phyloP scores from a whole-genome alignment of 1,140 invertebrate species.

The Eufriesea mexicana region DNA sequence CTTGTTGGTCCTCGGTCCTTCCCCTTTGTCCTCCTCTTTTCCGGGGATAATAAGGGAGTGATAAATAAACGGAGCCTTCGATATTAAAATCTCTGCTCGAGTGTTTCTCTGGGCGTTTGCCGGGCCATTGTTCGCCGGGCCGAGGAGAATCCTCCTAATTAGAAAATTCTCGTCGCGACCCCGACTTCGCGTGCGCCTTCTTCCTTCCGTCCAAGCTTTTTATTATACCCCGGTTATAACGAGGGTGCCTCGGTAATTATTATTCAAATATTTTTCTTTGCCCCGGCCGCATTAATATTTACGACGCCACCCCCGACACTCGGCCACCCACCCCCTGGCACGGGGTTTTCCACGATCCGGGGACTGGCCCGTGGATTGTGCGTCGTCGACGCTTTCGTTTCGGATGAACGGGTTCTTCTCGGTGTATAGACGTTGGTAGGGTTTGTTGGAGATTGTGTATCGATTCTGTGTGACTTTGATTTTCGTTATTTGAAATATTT shows the following conservation, averaged over 20 bases:
- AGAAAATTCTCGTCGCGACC: slow-evolving; percentile 78
- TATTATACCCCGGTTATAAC: slow-evolving; percentile 73
- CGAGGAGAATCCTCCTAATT: slow-evolving; percentile 77
- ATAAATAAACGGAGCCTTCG: slow-evolving; percentile 59
- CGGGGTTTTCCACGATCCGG: slow-evolving; percentile 15
- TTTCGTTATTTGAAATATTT: too few relatives aligned
- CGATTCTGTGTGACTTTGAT: too few relatives aligned
- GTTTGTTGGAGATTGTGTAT: too few relatives aligned
- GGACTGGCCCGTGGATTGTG: background rate
- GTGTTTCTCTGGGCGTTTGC: slow-evolving; percentile 17
- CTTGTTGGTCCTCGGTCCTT: background rate
- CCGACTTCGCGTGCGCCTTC: slow-evolving; percentile 63
- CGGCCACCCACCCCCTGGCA: slow-evolving; percentile 41
- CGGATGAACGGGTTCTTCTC: background rate
- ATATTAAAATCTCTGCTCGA: slow-evolving; percentile 71
- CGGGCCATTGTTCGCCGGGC: slow-evolving; percentile 69
- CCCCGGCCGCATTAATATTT: slow-evolving; percentile 76
- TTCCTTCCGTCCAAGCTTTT: slow-evolving; percentile 64
- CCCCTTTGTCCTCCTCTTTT: slow-evolving; percentile 42
- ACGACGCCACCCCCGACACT: slow-evolving; percentile 64
- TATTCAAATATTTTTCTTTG: slow-evolving; percentile 80
- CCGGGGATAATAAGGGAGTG: slow-evolving; percentile 58
- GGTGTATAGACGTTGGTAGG: too few relatives aligned
- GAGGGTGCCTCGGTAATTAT: slow-evolving; percentile 75
- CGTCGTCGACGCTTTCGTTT: too few relatives aligned